Conservation (phyloP, 35 echinoderm and acorn worm species). For the Patiria miniata region DNA sequence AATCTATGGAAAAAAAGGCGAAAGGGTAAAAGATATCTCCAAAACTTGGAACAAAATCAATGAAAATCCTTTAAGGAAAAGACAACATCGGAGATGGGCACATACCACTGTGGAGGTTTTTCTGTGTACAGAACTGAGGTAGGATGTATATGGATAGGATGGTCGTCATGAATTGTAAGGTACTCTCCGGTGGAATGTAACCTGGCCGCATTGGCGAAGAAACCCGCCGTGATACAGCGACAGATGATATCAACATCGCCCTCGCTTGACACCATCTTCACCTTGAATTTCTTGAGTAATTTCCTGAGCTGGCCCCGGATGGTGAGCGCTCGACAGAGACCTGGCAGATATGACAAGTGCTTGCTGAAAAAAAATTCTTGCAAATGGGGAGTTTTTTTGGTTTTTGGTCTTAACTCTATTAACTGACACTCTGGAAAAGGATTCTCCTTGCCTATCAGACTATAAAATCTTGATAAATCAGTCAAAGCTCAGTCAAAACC, state of each 20-base stretch:
- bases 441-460: too few species aligned
- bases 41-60: too few species aligned
- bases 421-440: too few species aligned
- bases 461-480: too few species aligned
- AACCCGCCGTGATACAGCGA: conserved; percentile 86
- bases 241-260: conserved; percentile 78
- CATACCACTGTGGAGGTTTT: conserved; percentile 83
- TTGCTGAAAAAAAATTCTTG: too few species aligned
- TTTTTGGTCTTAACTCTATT: too few species aligned
- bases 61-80: too few species aligned
- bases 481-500: too few species aligned
- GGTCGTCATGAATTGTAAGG: conserved; percentile 74
- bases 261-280: conserved; percentile 91
- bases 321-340: conserved; percentile 70
- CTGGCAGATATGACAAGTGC: conserved; percentile 25
- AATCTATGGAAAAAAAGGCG: too few species aligned
- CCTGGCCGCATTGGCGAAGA: conserved; percentile 88
- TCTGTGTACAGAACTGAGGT: conserved; percentile 84
- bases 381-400: too few species aligned
- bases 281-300: conserved; percentile 91
- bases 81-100: neutral
- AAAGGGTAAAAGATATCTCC: too few species aligned
- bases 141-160: conserved; percentile 82
- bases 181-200: conserved; percentile 88
- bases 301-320: conserved; percentile 83